Evolutionary conservation across 2,888 invertebrate species (phyloP).

Genomic region (Lissocephala sabroskyi): DNA sequence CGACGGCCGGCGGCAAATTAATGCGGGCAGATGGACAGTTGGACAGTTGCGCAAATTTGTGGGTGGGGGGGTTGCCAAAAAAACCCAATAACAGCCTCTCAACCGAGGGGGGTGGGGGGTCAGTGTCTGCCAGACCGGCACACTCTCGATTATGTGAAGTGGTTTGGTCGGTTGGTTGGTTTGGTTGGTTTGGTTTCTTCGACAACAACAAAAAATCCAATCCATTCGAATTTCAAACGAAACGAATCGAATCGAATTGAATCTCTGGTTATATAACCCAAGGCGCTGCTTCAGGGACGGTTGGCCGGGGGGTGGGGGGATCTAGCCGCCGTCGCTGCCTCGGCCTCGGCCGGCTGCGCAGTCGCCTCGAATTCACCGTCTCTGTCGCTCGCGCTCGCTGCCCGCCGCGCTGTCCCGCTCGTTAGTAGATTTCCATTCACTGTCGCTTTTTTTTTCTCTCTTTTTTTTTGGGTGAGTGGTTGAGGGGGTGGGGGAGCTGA

Average conservation of each 20-base stretch:
- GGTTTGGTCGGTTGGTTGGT: not conserved
- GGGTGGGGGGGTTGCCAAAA: no score
- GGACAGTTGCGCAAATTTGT: no score
- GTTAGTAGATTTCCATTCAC: conserved; percentile 68
- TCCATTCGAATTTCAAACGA: conserved; percentile 28
- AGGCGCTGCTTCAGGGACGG: conserved; percentile 17
- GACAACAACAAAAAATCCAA: no score
- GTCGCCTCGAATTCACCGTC: not conserved
- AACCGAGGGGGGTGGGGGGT: conserved; percentile 1
- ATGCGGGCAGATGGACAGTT: no score
- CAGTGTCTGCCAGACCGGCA: not conserved
- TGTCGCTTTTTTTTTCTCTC: conserved; percentile 53
- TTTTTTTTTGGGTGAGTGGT: conserved; percentile 3
- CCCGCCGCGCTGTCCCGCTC: not conserved
- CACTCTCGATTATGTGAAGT: conserved; percentile 1
- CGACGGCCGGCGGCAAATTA: no score
- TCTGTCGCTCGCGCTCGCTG: conserved; percentile 1
- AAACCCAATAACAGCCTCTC: conserved; percentile 14
- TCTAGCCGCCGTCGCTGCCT: no score
- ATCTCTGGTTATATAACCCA: conserved; percentile 62
- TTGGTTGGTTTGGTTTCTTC: no score
- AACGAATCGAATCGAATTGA: conserved; percentile 42
- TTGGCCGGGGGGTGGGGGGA: no score
- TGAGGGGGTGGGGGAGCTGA: not conserved
- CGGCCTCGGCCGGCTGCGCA: no score